Conservation (phyloP, 2,888 invertebrate genomes). For the Drosophila meridionalis region DNA sequence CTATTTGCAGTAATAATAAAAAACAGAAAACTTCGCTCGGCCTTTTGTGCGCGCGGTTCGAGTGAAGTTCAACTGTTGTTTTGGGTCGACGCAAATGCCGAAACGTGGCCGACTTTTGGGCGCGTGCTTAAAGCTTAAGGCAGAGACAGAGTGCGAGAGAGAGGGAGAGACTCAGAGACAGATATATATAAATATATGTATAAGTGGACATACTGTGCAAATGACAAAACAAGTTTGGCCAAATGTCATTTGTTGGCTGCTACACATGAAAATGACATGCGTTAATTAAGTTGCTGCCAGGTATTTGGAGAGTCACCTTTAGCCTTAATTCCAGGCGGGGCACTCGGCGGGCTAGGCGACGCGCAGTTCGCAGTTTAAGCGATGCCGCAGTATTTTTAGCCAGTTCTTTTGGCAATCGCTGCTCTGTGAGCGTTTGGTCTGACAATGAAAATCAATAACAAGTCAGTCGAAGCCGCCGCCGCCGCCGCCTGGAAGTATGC, state of each 20-base stretch:
- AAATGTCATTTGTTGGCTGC: slow-evolving; percentile 59
- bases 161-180: background rate
- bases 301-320: slow-evolving; percentile 25
- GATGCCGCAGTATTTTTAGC: slow-evolving; percentile 39
- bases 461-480: slow-evolving; percentile 30
- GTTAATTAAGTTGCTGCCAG: slow-evolving; percentile 66
- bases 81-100: slow-evolving; percentile 7
- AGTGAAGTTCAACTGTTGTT: slow-evolving; percentile 48
- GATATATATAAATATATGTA: too few species aligned
- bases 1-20: slow-evolving; percentile 29
- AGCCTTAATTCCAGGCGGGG: background rate
- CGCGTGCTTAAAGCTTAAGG: slow-evolving; percentile 18
- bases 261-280: slow-evolving; percentile 71
- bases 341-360: background rate
- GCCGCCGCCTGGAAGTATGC: slow-evolving; percentile 58
- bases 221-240: slow-evolving; percentile 44
- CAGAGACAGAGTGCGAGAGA: background rate
- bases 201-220: slow-evolving; percentile 15
- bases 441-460: slow-evolving; percentile 58
- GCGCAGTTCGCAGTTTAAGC: slow-evolving; percentile 28
- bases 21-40: slow-evolving; percentile 37
- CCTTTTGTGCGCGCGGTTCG: slow-evolving; percentile 45
- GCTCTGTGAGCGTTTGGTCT: slow-evolving; percentile 5
- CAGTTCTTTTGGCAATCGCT: slow-evolving; percentile 13
- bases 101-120: slow-evolving; percentile 31